Percentiles rank a stretch among this genome's conserved stretches.
These are phyloP conservation scores for Danaus plexippus DNA, from an alignment of 1,140 invertebrate genomes.

Conservation along the genomic window DNA sequence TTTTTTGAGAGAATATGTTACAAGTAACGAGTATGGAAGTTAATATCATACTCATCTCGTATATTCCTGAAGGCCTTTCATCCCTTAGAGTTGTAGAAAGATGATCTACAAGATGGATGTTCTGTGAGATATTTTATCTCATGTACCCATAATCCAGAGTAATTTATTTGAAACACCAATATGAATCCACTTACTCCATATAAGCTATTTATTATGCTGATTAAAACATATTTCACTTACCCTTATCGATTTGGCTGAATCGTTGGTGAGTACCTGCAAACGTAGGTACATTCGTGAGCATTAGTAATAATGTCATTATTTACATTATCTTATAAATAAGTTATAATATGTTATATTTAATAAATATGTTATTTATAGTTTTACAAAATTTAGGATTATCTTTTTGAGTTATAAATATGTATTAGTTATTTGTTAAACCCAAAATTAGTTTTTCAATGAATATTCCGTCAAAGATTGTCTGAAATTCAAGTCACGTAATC, in stretches of 20 bases:
- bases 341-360: no score
- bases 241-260: neutral
- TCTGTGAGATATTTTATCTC: conserved; percentile 6
- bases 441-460: conserved; percentile 3
- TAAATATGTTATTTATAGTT: no score
- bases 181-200: conserved; percentile 1
- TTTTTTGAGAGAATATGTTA: conserved; percentile 2
- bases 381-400: no score
- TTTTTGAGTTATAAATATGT: no score
- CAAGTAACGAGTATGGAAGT: conserved; percentile 10
- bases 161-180: conserved; percentile 9
- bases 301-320: no score
- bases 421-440: no score
- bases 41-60: conserved; percentile 14
- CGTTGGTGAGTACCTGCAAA: conserved; percentile 5
- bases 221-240: conserved; percentile 1
- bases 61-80: conserved; percentile 12
- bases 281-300: neutral
- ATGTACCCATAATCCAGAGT: conserved; percentile 9
- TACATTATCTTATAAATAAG: no score
- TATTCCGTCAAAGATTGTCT: neutral
- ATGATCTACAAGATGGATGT: conserved; percentile 16
- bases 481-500: conserved; percentile 12
- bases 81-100: conserved; percentile 10
- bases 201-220: no score